A percentile compares a stretch with the other conserved stretches of the same genome.
phyloP scores from a whole-genome alignment of 2,113 vertebrate genomes.

The Hystrix brachyura region DNA sequence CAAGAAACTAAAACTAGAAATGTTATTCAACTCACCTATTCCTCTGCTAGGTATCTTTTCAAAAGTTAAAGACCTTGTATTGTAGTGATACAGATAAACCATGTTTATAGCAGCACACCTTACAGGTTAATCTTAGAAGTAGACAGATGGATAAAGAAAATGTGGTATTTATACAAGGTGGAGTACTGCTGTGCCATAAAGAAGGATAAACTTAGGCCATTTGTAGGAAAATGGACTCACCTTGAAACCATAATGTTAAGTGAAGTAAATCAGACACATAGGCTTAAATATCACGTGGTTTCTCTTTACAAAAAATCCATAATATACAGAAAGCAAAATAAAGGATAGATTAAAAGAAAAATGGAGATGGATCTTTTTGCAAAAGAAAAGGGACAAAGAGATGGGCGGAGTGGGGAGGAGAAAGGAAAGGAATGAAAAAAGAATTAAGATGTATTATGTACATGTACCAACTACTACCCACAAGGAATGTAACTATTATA shows the following conservation, averaged over 20 bases:
- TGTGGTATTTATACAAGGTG: not conserved
- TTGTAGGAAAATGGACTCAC: not conserved
- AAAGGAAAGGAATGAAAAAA: not conserved
- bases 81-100: not conserved
- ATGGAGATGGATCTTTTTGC: not conserved
- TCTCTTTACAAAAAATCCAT: not conserved
- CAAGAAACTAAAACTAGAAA: not conserved
- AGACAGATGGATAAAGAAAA: not conserved
- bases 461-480: not conserved
- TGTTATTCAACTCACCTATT: not conserved
- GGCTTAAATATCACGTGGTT: not conserved
- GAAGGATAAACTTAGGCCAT: not conserved
- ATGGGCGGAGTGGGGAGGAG: not conserved
- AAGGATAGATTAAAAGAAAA: not conserved
- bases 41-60: not conserved
- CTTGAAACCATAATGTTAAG: not conserved
- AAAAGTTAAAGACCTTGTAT: not conserved
- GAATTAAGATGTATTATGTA: not conserved
- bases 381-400: not conserved
- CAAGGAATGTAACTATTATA: not conserved
- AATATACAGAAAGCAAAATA: not conserved
- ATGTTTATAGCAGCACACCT: not conserved
- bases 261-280: not conserved
- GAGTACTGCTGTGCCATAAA: not conserved
- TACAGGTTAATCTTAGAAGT: not conserved